phyloP scores from a whole-genome alignment of 92 coral and sea anemone genomes.

The Bergia sp. region DNA sequence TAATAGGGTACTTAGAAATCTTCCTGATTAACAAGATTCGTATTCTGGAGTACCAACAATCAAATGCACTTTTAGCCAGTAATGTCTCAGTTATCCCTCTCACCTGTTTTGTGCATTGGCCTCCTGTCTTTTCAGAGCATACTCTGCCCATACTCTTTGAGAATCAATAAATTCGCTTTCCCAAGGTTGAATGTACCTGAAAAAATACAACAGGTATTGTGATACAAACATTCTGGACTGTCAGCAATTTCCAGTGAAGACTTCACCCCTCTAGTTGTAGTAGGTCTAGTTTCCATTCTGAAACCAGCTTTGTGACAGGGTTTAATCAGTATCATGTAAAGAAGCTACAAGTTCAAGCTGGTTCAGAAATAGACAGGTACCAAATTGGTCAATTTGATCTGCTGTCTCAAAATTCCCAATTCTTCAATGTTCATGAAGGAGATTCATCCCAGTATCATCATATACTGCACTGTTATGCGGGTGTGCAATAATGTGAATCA shows the following conservation, averaged over 20 bases:
- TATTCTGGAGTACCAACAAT: neutral
- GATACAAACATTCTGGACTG: neutral
- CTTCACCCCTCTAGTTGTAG: too few species aligned
- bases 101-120: slow-evolving; percentile 99
- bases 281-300: too few species aligned
- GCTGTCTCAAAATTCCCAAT: too few species aligned
- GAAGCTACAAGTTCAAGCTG: too few species aligned
- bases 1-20: too few species aligned
- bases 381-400: too few species aligned
- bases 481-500: neutral
- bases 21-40: too few species aligned
- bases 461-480: neutral
- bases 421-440: neutral
- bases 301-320: too few species aligned
- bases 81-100: neutral
- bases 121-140: slow-evolving; percentile 94
- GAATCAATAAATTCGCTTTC: slow-evolving; percentile 98
- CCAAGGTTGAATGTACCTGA: slow-evolving; percentile 98
- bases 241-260: neutral
- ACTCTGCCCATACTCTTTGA: slow-evolving; percentile 99
- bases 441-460: neutral
- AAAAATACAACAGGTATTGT: neutral
- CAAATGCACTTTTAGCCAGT: too few species aligned
- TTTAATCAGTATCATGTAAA: too few species aligned
- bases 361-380: too few species aligned